phyloP scores from a whole-genome alignment of 2,888 invertebrate genomes.

The Zonitis immaculata region DNA sequence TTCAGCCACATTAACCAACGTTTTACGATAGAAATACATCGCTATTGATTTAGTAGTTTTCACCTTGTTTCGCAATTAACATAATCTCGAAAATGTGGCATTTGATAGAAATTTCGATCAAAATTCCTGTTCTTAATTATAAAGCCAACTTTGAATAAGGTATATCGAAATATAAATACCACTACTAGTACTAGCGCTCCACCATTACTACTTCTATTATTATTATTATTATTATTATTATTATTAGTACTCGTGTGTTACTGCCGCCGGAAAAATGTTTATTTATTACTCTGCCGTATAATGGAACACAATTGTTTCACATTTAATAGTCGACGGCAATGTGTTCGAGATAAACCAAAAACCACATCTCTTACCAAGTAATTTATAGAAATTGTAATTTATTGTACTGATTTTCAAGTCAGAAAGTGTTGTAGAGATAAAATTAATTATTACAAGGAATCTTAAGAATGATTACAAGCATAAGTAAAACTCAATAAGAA shows the following conservation, averaged over 20 bases:
- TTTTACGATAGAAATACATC: too few relatives aligned
- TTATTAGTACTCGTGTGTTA: neutral
- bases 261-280: conserved; percentile 34
- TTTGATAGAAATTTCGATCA: too few relatives aligned
- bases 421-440: conserved; percentile 20
- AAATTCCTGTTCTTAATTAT: conserved; percentile 32
- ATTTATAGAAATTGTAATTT: conserved; percentile 39
- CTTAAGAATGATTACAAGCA: conserved; percentile 9
- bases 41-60: too few relatives aligned
- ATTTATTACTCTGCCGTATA: conserved; percentile 37
- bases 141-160: conserved; percentile 27
- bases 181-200: conserved; percentile 16
- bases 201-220: conserved; percentile 11
- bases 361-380: conserved; percentile 37
- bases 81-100: too few relatives aligned
- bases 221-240: too few relatives aligned
- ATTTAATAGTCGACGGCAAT: conserved; percentile 36
- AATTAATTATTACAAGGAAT: conserved; percentile 19
- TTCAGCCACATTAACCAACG: too few relatives aligned
- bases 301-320: conserved; percentile 44
- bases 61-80: too few relatives aligned
- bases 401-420: conserved; percentile 24
- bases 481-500: neutral
- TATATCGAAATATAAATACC: too few relatives aligned
- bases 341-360: conserved; percentile 36